Evolutionary conservation across 2,113 vertebrate species (phyloP).

Genomic region (Pedionomus torquatus): DNA sequence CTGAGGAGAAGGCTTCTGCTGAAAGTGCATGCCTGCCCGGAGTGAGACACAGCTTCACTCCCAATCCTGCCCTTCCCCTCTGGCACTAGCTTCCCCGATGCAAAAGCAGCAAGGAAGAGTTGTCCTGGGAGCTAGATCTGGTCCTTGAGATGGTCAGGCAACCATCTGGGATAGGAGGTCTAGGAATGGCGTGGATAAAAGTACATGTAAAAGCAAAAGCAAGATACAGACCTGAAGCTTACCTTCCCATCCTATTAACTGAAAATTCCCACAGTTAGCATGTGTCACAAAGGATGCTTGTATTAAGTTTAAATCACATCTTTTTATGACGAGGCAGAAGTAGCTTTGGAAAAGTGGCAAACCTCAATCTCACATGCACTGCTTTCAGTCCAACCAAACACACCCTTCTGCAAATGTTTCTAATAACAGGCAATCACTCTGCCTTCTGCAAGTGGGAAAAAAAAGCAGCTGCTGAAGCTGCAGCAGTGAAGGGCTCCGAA

Average conservation of each 20-base stretch:
- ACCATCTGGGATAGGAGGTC: background rate
- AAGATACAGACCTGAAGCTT: background rate
- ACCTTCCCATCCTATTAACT: background rate
- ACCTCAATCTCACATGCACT: background rate
- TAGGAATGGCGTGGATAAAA: background rate
- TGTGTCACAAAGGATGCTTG: conserved; percentile 30
- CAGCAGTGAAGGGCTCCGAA: background rate
- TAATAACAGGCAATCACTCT: background rate
- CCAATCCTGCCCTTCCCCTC: background rate
- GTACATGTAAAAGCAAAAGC: background rate
- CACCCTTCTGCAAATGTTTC: background rate
- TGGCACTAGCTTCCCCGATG: background rate
- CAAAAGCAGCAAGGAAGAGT: background rate
- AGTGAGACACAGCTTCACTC: background rate
- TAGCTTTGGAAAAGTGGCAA: conserved; percentile 56
- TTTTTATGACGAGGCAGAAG: conserved; percentile 46
- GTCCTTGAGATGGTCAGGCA: background rate
- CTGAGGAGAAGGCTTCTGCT: background rate
- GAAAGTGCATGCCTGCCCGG: background rate
- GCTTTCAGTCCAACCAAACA: conserved; percentile 2
- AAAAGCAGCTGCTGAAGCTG: conserved; percentile 22
- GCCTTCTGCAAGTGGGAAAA: background rate
- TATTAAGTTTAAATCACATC: conserved; percentile 40
- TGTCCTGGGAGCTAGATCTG: background rate
- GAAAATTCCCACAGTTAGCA: conserved; percentile 34